Conservation (phyloP, 2,797 vertebrate species). For the Diglossa cyanea region DNA sequence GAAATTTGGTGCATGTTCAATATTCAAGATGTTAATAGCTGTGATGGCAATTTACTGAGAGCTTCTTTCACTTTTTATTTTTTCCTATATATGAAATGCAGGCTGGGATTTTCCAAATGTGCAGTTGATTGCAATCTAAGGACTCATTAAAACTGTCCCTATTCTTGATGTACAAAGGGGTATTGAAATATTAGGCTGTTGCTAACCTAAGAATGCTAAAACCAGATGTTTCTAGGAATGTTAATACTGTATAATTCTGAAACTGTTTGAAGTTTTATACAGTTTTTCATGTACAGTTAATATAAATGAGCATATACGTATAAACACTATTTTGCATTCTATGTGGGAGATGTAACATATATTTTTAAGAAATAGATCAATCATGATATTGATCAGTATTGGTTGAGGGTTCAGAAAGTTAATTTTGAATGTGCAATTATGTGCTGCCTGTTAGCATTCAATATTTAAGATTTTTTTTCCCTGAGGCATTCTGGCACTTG, state of each 20-base stretch:
- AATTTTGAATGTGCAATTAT: neutral
- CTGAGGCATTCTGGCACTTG: neutral
- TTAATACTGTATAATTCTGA: neutral
- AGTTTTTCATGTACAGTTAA: neutral
- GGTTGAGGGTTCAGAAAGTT: neutral
- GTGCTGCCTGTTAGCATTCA: neutral
- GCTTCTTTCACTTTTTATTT: neutral
- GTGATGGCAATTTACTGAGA: neutral
- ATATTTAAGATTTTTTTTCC: neutral
- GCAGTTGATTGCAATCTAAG: neutral
- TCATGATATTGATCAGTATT: neutral
- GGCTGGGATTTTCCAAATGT: neutral
- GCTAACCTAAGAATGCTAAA: neutral
- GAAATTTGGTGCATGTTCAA: neutral
- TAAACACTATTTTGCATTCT: accelerated
- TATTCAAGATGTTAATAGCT: neutral
- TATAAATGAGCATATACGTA: accelerated
- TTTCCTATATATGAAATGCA: accelerated
- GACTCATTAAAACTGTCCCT: neutral
- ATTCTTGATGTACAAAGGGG: neutral
- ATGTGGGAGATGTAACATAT: neutral
- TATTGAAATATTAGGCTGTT: neutral
- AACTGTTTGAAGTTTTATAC: neutral
- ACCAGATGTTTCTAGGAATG: neutral
- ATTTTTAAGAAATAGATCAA: neutral